Evolutionary conservation across 1,140 invertebrate genomes (phyloP).

Genomic region (Nebria ingens): DNA sequence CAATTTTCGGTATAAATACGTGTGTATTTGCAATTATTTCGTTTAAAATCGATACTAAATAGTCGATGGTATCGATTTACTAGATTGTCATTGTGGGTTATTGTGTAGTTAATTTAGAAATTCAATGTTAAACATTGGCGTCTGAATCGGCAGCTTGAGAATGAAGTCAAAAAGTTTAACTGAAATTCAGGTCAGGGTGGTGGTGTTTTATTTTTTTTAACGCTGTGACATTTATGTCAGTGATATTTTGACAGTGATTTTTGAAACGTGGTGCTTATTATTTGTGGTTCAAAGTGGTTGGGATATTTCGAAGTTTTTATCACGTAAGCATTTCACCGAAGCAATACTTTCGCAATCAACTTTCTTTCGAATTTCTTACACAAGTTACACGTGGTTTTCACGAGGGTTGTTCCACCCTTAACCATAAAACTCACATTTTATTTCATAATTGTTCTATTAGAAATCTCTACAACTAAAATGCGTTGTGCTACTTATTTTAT

Average conservation of each 20-base stretch:
- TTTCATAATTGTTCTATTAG: no score
- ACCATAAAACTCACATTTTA: no score
- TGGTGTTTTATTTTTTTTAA: background rate
- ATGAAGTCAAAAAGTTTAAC: slow-evolving; percentile 10
- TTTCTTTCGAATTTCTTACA: background rate
- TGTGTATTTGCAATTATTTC: slow-evolving; percentile 23
- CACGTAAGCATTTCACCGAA: background rate
- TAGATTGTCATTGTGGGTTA: slow-evolving; percentile 27
- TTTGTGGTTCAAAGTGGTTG: background rate
- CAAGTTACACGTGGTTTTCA: slow-evolving; percentile 2
- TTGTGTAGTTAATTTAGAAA: slow-evolving; percentile 29
- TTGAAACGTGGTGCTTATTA: background rate
- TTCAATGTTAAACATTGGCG: slow-evolving; percentile 19
- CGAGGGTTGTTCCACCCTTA: no score
- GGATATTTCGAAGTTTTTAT: background rate
- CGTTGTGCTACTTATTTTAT: no score
- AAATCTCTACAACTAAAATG: no score
- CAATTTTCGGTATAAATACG: slow-evolving; percentile 24
- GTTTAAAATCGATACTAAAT: slow-evolving; percentile 13
- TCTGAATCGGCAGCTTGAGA: slow-evolving; percentile 18
- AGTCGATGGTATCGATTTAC: slow-evolving; percentile 16
- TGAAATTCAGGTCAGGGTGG: slow-evolving; percentile 18
- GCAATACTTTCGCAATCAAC: background rate
- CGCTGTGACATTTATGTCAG: background rate
- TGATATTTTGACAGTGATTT: background rate